Conservation (phyloP, 2,113 vertebrate species). For the Scolopax mira region DNA sequence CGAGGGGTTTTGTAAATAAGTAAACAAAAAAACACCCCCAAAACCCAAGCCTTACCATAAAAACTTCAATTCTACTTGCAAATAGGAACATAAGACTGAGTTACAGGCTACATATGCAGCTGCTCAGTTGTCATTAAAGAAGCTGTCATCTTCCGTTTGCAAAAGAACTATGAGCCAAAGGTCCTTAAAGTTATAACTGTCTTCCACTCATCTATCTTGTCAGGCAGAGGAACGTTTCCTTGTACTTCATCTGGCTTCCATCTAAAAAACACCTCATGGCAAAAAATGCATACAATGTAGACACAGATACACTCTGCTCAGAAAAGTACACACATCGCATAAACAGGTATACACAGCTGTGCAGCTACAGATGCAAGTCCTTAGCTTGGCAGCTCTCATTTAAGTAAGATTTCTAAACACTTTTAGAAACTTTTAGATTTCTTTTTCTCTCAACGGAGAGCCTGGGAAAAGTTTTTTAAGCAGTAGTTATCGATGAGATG, state of each 20-base stretch:
- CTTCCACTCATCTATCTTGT: background rate
- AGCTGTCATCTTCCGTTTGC: no score
- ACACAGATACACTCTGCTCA: accelerated
- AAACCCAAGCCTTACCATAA: background rate
- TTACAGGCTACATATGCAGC: background rate
- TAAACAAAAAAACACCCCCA: background rate
- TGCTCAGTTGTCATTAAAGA: background rate
- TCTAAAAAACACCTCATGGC: background rate
- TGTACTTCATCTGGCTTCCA: background rate
- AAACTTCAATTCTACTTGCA: background rate
- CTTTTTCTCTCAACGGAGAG: background rate
- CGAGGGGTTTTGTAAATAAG: background rate
- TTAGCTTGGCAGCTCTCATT: background rate
- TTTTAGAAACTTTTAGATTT: background rate
- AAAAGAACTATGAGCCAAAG: background rate
- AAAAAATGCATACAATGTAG: background rate
- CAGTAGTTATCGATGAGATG: background rate
- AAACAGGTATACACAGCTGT: background rate
- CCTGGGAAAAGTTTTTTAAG: background rate
- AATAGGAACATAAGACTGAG: background rate
- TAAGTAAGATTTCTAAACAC: background rate
- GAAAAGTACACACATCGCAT: background rate
- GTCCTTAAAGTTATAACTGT: background rate
- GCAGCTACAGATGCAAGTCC: background rate
- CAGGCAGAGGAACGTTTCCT: background rate